Evolutionary conservation across 2,888 invertebrate species (phyloP).

Genomic region (Agonopterix heracliana): DNA sequence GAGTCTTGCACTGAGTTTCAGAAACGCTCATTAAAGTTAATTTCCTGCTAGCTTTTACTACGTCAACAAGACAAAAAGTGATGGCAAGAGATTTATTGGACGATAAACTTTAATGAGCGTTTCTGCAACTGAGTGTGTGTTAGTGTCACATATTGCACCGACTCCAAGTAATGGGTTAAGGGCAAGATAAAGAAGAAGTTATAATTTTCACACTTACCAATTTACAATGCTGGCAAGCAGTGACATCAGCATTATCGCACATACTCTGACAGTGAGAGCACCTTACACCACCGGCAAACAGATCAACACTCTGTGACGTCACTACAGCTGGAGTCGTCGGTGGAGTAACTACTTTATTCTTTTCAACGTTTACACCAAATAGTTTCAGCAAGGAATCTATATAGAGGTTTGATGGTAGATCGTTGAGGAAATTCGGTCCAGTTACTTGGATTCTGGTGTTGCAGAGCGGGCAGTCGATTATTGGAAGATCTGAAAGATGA

Average conservation of each 20-base stretch:
- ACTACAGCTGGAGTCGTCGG: constrained; percentile 25
- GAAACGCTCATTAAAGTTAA: too few relatives aligned
- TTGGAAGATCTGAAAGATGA: constrained; percentile 37
- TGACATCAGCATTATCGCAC: constrained; percentile 44
- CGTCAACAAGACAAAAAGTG: too few relatives aligned
- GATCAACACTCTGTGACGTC: constrained; percentile 38
- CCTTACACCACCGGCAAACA: constrained; percentile 47
- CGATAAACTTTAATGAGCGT: too few relatives aligned
- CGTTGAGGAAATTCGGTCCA: constrained; percentile 66
- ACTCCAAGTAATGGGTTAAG: too few relatives aligned
- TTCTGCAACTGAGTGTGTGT: too few relatives aligned
- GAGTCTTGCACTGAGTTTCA: too few relatives aligned
- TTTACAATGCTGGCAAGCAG: constrained; percentile 77
- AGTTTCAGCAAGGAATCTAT: constrained; percentile 77
- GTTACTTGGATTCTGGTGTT: constrained; percentile 60
- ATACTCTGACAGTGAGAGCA: constrained; percentile 54
- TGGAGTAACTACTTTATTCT: constrained; percentile 28
- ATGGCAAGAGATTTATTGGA: too few relatives aligned
- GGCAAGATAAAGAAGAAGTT: too few relatives aligned
- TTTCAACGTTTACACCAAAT: constrained; percentile 40
- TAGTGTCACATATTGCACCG: too few relatives aligned
- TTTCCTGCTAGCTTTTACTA: too few relatives aligned
- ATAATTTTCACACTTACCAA: constrained; percentile 52
- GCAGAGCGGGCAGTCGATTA: constrained; percentile 78
- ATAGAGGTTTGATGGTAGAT: constrained; percentile 81